Base-by-base conservation (phyloP, 2,888 invertebrate species). In the Heliconius cydno region DNA sequence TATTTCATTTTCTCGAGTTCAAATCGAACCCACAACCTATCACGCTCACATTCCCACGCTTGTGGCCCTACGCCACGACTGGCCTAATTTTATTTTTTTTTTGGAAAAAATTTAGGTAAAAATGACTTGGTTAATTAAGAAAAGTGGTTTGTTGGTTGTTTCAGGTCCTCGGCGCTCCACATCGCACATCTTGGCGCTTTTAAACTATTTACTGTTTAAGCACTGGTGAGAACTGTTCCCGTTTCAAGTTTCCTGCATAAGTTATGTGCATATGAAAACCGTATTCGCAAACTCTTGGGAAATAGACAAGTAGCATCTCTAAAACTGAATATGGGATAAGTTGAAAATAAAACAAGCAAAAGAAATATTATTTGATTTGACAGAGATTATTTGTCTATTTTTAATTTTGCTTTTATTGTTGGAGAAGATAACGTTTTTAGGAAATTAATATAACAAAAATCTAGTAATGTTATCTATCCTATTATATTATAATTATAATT, bases 151-250 rank as follows among this genome's bases (percentile, higher is more conserved):
- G 74, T 41, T 63, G 57, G 71, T 82, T 83, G 83, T 91, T 90
- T 5, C 89, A 93, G 93, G 92, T 68, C 84, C 87, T 80, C 88
- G 89, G 81, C 88, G 87, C 74, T 87, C 88, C 63, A 86, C 89
- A 76, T 87, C 91, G 46, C 88, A 89, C 80, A 84, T 90, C 80
- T 83, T 91, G 83, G 84, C 88, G 82, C 83, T 92, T 84, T 85
- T 91, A 86, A 90, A 89, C 85, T 90, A 88, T 88, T 85, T 92
- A 83, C 84, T 92, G 78, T 88, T 88, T 86, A 89, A 87, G 85
- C 87, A 92, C 86, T 92, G 93, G 93, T 93, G 84, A 92, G 88
- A 80, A 82, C 82, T 83, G 80, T 78, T 78, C 79, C 82, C 70
- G 76, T 82, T 82, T 81, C 79, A 78, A 78, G 82, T 79, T 82